Percentiles rank a stretch among this genome's conserved stretches.
Conservation (phyloP, 2,113 vertebrate genomes). For the Gadus chalcogrammus region DNA sequence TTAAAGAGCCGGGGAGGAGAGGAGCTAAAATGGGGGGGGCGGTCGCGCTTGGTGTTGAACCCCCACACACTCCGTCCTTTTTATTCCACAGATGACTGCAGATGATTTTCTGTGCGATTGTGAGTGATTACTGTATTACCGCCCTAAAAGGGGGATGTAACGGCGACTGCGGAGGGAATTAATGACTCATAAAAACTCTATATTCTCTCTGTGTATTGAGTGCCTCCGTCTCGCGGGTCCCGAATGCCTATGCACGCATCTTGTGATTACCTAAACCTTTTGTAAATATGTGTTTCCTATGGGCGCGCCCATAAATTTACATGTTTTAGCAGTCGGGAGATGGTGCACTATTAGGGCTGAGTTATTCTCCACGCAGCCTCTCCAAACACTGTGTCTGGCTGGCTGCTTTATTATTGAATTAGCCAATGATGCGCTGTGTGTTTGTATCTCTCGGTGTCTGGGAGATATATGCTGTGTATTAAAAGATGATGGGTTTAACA, state of each 20-base stretch:
- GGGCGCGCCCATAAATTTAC: slow-evolving; percentile 80
- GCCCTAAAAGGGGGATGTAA: slow-evolving; percentile 84
- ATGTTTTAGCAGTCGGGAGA: slow-evolving; percentile 79
- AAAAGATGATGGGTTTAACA: slow-evolving; percentile 58
- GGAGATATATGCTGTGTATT: slow-evolving; percentile 52
- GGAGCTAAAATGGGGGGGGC: slow-evolving; percentile 50
- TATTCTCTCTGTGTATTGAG: slow-evolving; percentile 68
- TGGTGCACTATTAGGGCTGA: slow-evolving; percentile 70
- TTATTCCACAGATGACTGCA: slow-evolving; percentile 88
- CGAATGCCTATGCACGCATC: slow-evolving; percentile 73
- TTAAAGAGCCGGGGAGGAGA: slow-evolving; percentile 76
- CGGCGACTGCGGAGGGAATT: slow-evolving; percentile 86
- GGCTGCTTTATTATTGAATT: slow-evolving; percentile 74
- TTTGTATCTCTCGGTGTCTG: slow-evolving; percentile 29
- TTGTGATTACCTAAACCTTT: slow-evolving; percentile 89
- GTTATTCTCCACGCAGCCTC: slow-evolving; percentile 56
- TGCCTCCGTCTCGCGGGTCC: slow-evolving; percentile 81
- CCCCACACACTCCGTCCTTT: slow-evolving; percentile 50
- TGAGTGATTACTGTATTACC: slow-evolving; percentile 97
- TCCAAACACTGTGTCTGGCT: slow-evolving; percentile 47
- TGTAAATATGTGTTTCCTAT: slow-evolving; percentile 83
- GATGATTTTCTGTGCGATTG: slow-evolving; percentile 92
- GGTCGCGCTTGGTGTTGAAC: slow-evolving; percentile 49
- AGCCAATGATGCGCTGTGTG: slow-evolving; percentile 60
- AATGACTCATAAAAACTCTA: slow-evolving; percentile 92